Percentiles rank a stretch among this genome's conserved stretches.
phyloP scores from a whole-genome alignment of 2,888 invertebrate species.

The Prosopocoilus inquinatus region DNA sequence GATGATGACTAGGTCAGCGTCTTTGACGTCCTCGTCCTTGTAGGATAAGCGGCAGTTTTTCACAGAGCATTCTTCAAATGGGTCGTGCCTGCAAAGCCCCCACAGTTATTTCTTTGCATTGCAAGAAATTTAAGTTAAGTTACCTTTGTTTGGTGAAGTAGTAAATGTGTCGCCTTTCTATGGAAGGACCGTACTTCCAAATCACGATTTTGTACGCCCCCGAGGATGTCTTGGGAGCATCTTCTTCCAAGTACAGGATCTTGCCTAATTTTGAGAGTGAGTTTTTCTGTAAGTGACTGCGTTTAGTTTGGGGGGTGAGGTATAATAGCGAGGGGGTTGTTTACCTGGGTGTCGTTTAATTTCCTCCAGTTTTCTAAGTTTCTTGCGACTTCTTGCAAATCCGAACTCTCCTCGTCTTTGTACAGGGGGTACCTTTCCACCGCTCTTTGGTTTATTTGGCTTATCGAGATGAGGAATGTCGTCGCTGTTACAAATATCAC shows the following conservation, averaged over 20 bases:
- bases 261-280: slow-evolving; percentile 47
- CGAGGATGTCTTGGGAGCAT: slow-evolving; percentile 32
- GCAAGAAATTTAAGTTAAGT: slow-evolving; percentile 16
- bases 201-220: slow-evolving; percentile 55
- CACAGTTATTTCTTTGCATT: background rate
- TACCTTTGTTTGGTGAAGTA: slow-evolving; percentile 51
- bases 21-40: slow-evolving; percentile 48
- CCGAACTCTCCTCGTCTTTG: background rate
- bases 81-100: slow-evolving; percentile 51
- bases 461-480: slow-evolving; percentile 6
- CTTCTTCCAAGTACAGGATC: slow-evolving; percentile 46
- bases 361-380: slow-evolving; percentile 24
- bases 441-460: background rate
- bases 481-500: slow-evolving; percentile 7
- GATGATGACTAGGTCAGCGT: slow-evolving; percentile 65
- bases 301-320: background rate
- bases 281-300: slow-evolving; percentile 33
- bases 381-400: background rate
- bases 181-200: slow-evolving; percentile 59
- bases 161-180: slow-evolving; percentile 58
- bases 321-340: background rate
- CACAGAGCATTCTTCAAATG: slow-evolving; percentile 60
- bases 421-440: background rate
- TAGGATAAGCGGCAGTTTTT: slow-evolving; percentile 63
- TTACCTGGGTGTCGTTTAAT: slow-evolving; percentile 19